Percentiles rank a stretch among this genome's conserved stretches.
Conservation (phyloP, 2,888 invertebrate genomes). For the Eurytoma californica region DNA sequence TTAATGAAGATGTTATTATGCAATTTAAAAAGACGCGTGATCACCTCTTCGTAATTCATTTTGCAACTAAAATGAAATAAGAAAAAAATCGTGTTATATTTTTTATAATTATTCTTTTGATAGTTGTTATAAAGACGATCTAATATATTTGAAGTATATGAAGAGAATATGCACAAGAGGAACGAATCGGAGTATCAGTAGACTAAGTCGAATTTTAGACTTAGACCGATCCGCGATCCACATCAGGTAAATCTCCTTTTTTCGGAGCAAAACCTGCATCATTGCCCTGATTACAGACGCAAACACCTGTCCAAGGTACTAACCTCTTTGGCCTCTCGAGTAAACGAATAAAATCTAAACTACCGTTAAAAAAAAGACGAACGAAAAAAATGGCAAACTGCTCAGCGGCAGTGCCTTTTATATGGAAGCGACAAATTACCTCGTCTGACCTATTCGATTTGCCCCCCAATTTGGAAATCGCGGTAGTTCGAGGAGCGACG, state of each 20-base stretch:
- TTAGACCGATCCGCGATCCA: no score
- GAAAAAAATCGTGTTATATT: no score
- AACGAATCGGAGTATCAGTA: background rate
- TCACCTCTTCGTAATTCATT: no score
- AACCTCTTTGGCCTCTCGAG: background rate
- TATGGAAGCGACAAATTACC: conserved; percentile 78
- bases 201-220: background rate
- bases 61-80: no score
- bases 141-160: no score
- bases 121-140: no score
- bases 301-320: background rate
- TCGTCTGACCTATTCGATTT: conserved; percentile 78
- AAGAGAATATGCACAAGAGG: no score
- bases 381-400: conserved; percentile 77
- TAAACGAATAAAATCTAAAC: background rate
- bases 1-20: no score
- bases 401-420: conserved; percentile 76
- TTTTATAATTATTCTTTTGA: no score
- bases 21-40: no score
- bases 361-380: background rate
- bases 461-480: conserved; percentile 80
- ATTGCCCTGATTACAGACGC: background rate
- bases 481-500: conserved; percentile 80
- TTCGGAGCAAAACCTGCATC: no score
- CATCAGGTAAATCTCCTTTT: no score